Base-by-base conservation (phyloP, 2,888 invertebrate species). In the Cephalotes varians region DNA sequence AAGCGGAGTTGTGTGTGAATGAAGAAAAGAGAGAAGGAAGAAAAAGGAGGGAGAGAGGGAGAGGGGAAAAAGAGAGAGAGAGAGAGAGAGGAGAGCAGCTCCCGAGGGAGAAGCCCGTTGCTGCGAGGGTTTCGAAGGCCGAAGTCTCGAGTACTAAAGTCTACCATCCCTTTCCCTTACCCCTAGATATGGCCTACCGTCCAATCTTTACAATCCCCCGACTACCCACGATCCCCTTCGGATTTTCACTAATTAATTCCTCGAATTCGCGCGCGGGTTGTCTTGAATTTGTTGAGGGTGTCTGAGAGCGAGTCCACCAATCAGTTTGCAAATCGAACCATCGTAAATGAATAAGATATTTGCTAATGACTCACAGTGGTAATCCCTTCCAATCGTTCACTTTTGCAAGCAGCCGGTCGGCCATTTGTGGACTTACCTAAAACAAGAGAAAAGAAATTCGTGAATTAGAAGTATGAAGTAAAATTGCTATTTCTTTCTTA, bases 161-260 rank as follows among this genome's bases (percentile, higher is more conserved):
- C 88, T 90, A 88, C 90, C 86, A 82, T 79, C 44, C 77, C 86
- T 85, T 81, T 79, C 81, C 64, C 64, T 9, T 44, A 60, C 87
- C 81, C 77, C 81, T 83, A 84, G 79, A 58, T 83, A 76, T 65
- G 69, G 76, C 81, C 84, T 64, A 85, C 88, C 74, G 89, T 86
- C 88, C 90, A 90, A 91, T 91, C 90, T 89, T 89, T 88, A 85
- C 87, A 87, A 84, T 84, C 84, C 67, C 83, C 77, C 83, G 51
- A 84, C 87, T 76, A 83, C 84, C 82, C 85, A 56, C 69, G 77
- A 79, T 86, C 86, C 79, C 84, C 81, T 86, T 82, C 87, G 90
- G 90, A 90, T 91, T 92, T 92, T 91, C 91, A 88, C 90, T 92
- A 92, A 92, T 92, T 92, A 92, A 92, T 92, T 92, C 89, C 90